Base-by-base conservation (phyloP, 2,113 vertebrate species). In the Calcarius ornatus region DNA sequence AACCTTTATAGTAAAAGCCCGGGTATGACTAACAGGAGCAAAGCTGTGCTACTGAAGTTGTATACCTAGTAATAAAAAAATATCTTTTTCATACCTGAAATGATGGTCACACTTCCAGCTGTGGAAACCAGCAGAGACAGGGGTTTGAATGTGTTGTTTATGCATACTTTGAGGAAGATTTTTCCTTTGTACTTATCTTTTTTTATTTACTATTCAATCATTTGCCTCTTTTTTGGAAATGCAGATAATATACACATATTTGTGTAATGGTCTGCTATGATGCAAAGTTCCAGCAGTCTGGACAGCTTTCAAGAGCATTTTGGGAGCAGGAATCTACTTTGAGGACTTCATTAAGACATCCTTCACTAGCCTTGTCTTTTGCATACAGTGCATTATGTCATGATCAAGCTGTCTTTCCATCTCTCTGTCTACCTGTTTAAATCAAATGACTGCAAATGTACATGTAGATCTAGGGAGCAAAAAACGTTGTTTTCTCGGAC, bases 401-500 rank as follows among this genome's bases (percentile, higher is more conserved):
- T 43, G 63, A 65, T 86, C 37, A 17, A 1, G 38, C 31, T 50
- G 22, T 43, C 35, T 84, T 6, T 57, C 82, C 37, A 2, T 64
- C 61, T 79, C 6, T 90, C 72, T 57, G 4, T 61, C n/a, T 96
- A 42, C 65, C 38, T 88, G n/a, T 65, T n/a, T 71, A 60, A 87
- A 76, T 69, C 27, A 88, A 77, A 66, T 13, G 2, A 59, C 76
- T 64, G 23, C 66, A 33, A 43, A 31, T 37, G 33, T 63, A 35
- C 21, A 5, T 24, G 25, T 25, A 75, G 53, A 35, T 48, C n/a
- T 85, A 60, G 63, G 37, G 86, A 95, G 96, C 65, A 94, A 92
- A 92, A 92, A 63, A 15, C 48, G 51, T 80, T 96, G 59, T 95
- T 95, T 96, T 95, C 84, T 96, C 78, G 60, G 89, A 94, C 75